These are phyloP conservation scores for Unio delphinus DNA, from an alignment of 2,888 invertebrate genomes.

Conservation along the genomic window DNA sequence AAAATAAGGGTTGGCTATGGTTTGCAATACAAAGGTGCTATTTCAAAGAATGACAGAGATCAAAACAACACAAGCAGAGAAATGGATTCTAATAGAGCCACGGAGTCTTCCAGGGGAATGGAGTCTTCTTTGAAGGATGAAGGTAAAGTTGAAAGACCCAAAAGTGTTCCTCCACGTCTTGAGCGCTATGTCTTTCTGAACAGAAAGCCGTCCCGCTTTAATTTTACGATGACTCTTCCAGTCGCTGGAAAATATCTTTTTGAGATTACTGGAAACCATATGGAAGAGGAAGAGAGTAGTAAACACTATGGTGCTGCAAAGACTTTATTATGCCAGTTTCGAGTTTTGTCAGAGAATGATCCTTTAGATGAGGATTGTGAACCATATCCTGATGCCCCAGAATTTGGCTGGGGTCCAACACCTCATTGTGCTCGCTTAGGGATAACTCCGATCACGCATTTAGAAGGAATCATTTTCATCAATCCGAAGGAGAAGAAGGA, in stretches of 20 bases:
- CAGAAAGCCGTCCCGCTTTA: slow-evolving; percentile 27
- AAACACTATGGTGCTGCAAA: neutral
- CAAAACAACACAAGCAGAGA: too few relatives aligned
- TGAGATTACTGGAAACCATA: slow-evolving; percentile 22
- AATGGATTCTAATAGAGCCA: too few relatives aligned
- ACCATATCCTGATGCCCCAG: slow-evolving; percentile 34
- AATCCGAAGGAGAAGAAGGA: slow-evolving; percentile 30
- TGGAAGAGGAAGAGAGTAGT: slow-evolving; percentile 2
- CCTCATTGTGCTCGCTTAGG: slow-evolving; percentile 30
- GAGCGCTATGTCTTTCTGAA: slow-evolving; percentile 38
- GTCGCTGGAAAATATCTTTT: slow-evolving; percentile 37
- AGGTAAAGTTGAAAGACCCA: neutral
- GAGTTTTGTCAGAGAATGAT: slow-evolving; percentile 27
- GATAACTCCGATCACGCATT: slow-evolving; percentile 30
- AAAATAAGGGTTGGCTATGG: slow-evolving; percentile 9
- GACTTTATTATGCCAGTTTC: slow-evolving; percentile 28
- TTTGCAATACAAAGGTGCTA: slow-evolving; percentile 1
- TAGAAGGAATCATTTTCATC: slow-evolving; percentile 35
- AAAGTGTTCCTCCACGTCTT: slow-evolving; percentile 13
- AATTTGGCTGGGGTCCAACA: slow-evolving; percentile 46
- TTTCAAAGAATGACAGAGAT: too few relatives aligned
- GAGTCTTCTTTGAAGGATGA: too few relatives aligned
- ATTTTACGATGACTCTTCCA: slow-evolving; percentile 37
- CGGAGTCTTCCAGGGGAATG: too few relatives aligned
- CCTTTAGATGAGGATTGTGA: slow-evolving; percentile 25